phyloP scores from a whole-genome alignment of 2,113 vertebrate genomes.

The Pelusios castaneus region DNA sequence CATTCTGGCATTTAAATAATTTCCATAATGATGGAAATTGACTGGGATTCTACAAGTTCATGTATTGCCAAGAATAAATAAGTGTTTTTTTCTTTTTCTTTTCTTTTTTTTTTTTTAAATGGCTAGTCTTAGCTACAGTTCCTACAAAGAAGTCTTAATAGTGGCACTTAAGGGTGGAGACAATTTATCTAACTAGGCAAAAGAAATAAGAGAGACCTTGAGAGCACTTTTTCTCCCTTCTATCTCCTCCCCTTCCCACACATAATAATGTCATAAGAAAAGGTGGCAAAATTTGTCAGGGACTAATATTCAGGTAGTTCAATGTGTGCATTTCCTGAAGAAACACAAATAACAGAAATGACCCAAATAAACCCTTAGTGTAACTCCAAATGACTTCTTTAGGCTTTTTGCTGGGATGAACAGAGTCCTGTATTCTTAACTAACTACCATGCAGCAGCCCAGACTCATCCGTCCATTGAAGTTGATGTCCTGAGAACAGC shows the following conservation, averaged over 20 bases:
- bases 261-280: constrained; percentile 9
- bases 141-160: constrained; percentile 12
- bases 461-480: constrained; percentile 10
- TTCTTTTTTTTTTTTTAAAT: neutral
- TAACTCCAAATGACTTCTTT: constrained; percentile 33
- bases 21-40: constrained; percentile 34
- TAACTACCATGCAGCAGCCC: constrained; percentile 18
- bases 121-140: neutral
- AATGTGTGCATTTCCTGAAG: constrained; percentile 14
- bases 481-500: constrained; percentile 4
- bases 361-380: constrained; percentile 21
- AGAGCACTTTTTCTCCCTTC: neutral
- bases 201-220: neutral
- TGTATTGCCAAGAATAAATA: constrained; percentile 30
- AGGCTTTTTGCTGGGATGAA: constrained; percentile 27
- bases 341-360: neutral
- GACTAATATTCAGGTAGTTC: constrained; percentile 46
- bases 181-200: constrained; percentile 29
- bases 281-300: neutral
- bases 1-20: constrained; percentile 26
- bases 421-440: constrained; percentile 42
- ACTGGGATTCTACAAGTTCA: constrained; percentile 37
- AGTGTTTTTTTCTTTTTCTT: too few relatives aligned
- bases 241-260: neutral
- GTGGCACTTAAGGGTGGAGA: neutral